Evolutionary conservation across 1,140 invertebrate species (phyloP).

Genomic region (Pemphigus obesinymphae): DNA sequence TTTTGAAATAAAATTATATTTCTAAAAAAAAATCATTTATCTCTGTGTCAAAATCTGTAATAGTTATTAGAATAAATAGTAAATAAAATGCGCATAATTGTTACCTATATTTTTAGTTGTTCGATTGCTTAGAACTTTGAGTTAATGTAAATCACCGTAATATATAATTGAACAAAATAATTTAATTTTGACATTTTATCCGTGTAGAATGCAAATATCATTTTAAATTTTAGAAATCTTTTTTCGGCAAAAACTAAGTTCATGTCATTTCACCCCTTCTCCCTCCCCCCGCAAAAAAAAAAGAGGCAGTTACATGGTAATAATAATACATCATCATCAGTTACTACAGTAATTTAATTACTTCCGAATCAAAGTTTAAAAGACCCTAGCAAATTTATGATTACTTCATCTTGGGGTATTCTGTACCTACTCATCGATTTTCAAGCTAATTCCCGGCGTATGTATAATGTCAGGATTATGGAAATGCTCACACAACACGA

Average conservation of each 20-base stretch:
- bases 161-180: neutral
- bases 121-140: too few relatives aligned
- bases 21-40: too few relatives aligned
- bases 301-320: neutral
- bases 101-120: too few relatives aligned
- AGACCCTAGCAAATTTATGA: neutral
- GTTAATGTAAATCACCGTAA: too few relatives aligned
- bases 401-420: neutral
- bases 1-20: too few relatives aligned
- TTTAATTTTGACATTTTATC: too few relatives aligned
- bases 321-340: neutral
- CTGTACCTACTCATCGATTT: neutral
- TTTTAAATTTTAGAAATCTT: too few relatives aligned
- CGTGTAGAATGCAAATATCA: neutral
- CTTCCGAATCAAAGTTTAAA: neutral
- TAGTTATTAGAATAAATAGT: too few relatives aligned
- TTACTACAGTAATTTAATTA: neutral
- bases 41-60: too few relatives aligned
- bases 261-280: too few relatives aligned
- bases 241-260: too few relatives aligned
- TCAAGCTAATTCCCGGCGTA: neutral
- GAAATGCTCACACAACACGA: neutral
- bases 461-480: neutral
- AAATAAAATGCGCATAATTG: too few relatives aligned
- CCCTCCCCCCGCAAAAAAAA: neutral